Conservation (phyloP, 2,888 invertebrate species). For the Xestobium rufovillosum region DNA sequence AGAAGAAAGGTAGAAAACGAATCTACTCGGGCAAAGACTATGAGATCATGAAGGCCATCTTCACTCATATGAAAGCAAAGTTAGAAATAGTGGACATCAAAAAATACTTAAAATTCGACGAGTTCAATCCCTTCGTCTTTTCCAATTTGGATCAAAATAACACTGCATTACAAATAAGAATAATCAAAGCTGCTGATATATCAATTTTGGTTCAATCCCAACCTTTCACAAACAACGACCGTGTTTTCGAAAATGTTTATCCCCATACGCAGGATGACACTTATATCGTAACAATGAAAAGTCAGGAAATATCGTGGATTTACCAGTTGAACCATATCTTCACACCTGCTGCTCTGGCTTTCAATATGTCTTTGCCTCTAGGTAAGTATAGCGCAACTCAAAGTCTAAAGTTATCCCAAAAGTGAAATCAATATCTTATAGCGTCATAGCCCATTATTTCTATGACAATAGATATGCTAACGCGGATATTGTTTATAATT, state of each 20-base stretch:
- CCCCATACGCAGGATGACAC: constrained; percentile 21
- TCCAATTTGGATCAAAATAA: constrained; percentile 13
- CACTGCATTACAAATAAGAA: constrained; percentile 11
- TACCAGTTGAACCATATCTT: too few relatives aligned
- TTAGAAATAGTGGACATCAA: constrained; percentile 17
- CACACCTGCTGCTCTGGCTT: too few relatives aligned
- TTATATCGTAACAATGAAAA: neutral
- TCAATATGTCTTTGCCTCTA: too few relatives aligned
- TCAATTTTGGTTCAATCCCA: constrained; percentile 20
- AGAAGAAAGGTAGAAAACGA: neutral
- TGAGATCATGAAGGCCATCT: constrained; percentile 18
- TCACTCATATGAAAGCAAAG: constrained; percentile 20
- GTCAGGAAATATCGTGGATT: constrained; percentile 9
- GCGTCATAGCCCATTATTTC: too few relatives aligned
- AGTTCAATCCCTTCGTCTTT: constrained; percentile 20
- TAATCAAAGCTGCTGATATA: constrained; percentile 17
- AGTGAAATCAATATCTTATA: too few relatives aligned
- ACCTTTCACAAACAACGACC: constrained; percentile 17
- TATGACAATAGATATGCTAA: too few relatives aligned
- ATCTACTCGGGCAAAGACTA: constrained; percentile 19
- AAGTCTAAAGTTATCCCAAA: too few relatives aligned
- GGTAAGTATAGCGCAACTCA: too few relatives aligned
- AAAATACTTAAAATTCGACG: constrained; percentile 8
- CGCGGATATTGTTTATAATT: too few relatives aligned
- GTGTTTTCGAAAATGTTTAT: constrained; percentile 22